Conservation (phyloP, 1,140 invertebrate species). For the Drosophila ananassae region DNA sequence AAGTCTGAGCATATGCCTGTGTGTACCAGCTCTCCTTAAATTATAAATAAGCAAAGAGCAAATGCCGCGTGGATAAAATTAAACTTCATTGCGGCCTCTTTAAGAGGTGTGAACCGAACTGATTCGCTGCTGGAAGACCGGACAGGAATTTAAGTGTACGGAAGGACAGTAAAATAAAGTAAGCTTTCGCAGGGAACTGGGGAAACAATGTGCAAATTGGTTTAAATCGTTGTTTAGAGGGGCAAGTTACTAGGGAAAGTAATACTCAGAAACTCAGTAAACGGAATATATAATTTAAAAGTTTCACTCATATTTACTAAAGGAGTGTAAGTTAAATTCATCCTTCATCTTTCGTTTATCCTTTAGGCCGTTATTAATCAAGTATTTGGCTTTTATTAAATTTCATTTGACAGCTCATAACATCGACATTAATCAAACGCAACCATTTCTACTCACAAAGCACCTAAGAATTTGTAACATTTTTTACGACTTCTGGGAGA, state of each 20-base stretch:
- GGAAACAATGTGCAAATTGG: constrained; percentile 21
- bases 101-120: constrained; percentile 18
- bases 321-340: not conserved
- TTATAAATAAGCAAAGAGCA: constrained; percentile 66
- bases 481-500: constrained; percentile 31
- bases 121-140: constrained; percentile 27
- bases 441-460: not conserved
- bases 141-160: not conserved
- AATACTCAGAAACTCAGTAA: not conserved
- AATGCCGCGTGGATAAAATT: constrained; percentile 51
- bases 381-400: constrained; percentile 2
- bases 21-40: constrained; percentile 39
- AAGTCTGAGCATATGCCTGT: constrained; percentile 44
- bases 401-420: constrained; percentile 21
- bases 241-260: not conserved
- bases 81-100: constrained; percentile 35
- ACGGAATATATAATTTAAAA: not conserved
- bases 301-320: not conserved
- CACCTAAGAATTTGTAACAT: constrained; percentile 7
- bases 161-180: constrained; percentile 4
- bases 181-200: too few relatives aligned
- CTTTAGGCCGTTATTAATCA: not conserved
- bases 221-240: constrained; percentile 1
- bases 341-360: not conserved
- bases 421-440: constrained; percentile 23